A percentile compares a stretch with the other conserved stretches of the same genome.
phyloP scores from a whole-genome alignment of 2,797 vertebrate species.

The Cephalopachus bancanus region DNA sequence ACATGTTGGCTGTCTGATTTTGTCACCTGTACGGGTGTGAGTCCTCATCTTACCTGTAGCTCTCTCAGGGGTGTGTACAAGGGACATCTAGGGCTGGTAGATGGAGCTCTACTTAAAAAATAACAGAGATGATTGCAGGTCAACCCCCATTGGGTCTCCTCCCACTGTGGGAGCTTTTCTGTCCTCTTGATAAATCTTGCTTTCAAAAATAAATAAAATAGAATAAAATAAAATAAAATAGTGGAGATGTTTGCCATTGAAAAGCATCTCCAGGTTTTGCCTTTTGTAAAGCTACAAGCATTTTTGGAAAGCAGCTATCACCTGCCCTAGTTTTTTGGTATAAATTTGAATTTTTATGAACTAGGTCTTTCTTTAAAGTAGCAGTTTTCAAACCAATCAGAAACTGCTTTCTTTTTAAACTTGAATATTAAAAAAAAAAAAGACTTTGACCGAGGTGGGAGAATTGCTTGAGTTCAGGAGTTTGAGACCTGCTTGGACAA shows the following conservation, averaged over 20 bases:
- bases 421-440: not conserved
- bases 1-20: not conserved
- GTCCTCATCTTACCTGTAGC: not conserved
- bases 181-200: too few relatives aligned
- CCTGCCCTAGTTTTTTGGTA: not conserved
- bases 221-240: not conserved
- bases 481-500: not conserved
- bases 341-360: slow-evolving; percentile 36
- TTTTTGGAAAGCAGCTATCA: slow-evolving; percentile 5
- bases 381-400: not conserved
- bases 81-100: not conserved
- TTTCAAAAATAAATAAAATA: too few relatives aligned
- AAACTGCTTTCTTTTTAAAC: not conserved
- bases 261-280: not conserved
- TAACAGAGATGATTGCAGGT: not conserved
- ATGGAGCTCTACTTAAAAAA: slow-evolving; percentile 4
- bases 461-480: not conserved
- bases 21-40: not conserved
- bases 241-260: not conserved
- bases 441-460: not conserved
- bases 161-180: too few relatives aligned
- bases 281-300: slow-evolving; percentile 1
- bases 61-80: not conserved
- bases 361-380: slow-evolving; percentile 25
- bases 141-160: too few relatives aligned